Conservation (phyloP, 2,888 invertebrate species). For the Cantharis lateralis region DNA sequence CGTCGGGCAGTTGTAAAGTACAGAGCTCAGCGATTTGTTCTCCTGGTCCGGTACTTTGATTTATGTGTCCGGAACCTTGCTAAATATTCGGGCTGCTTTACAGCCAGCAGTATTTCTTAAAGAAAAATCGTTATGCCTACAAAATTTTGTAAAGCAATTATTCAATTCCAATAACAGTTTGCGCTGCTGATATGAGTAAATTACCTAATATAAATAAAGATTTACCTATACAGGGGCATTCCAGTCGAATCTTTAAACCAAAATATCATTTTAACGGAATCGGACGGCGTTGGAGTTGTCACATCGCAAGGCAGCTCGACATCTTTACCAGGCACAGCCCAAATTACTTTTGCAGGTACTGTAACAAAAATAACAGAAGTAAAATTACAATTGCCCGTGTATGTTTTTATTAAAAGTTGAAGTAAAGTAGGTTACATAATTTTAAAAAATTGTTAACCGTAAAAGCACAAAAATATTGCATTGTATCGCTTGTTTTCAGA, state of each 20-base stretch:
- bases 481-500: slow-evolving; percentile 30
- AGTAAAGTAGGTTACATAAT: background rate
- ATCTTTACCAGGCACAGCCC: slow-evolving; percentile 77
- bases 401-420: background rate
- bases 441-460: slow-evolving; percentile 7
- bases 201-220: background rate
- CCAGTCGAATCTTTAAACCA: slow-evolving; percentile 88
- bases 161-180: background rate
- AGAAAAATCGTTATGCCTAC: slow-evolving; percentile 40
- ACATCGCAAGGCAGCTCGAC: slow-evolving; percentile 85
- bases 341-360: slow-evolving; percentile 71
- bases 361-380: slow-evolving; percentile 46
- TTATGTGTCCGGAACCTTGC: slow-evolving; percentile 49
- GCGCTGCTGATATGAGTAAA: background rate
- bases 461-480: slow-evolving; percentile 22
- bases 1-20: slow-evolving; percentile 45
- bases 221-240: slow-evolving; percentile 86
- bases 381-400: background rate
- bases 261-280: slow-evolving; percentile 80
- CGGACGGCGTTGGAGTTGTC: slow-evolving; percentile 69
- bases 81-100: slow-evolving; percentile 52
- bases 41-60: slow-evolving; percentile 49
- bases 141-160: background rate
- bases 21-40: slow-evolving; percentile 51
- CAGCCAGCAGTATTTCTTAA: slow-evolving; percentile 44